These are phyloP conservation scores for Wiebesia pumilae DNA, from an alignment of 1,140 invertebrate species.

Conservation along the genomic window DNA sequence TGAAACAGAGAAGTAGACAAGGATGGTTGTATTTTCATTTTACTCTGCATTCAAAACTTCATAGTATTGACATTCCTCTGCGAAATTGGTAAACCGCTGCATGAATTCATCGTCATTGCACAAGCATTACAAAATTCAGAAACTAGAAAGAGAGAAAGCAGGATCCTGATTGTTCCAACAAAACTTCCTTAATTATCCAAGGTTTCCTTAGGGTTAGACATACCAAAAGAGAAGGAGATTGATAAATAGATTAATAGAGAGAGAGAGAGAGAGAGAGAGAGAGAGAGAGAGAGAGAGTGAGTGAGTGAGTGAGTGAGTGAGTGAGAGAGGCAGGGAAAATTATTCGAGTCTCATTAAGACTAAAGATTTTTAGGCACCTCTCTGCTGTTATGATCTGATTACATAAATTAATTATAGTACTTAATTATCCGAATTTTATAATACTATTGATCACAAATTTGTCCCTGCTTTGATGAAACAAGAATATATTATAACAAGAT, in stretches of 20 bases:
- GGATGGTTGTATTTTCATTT: conserved; percentile 36
- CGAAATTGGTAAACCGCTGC: conserved; percentile 41
- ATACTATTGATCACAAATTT: too few relatives aligned
- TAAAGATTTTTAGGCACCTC: conserved; percentile 33
- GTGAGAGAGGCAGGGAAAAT: conserved; percentile 22
- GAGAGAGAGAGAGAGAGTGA: too few relatives aligned
- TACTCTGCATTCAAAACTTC: conserved; percentile 44
- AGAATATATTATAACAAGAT: too few relatives aligned
- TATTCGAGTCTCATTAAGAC: conserved; percentile 41
- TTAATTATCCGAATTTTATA: background rate
- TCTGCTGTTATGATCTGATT: conserved; percentile 16
- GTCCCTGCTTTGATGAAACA: too few relatives aligned
- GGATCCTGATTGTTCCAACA: conserved; percentile 67
- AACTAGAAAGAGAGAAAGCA: conserved; percentile 57
- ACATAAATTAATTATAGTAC: background rate
- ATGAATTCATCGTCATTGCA: conserved; percentile 16
- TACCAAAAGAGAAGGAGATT: background rate
- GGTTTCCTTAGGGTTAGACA: background rate
- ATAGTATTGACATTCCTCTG: conserved; percentile 60
- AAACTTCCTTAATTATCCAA: conserved; percentile 74
- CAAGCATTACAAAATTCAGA: conserved; percentile 54
- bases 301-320: too few relatives aligned
- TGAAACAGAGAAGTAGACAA: conserved; percentile 20
- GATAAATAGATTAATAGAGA: background rate
- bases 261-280: background rate